Conservation (phyloP, 2,888 invertebrate genomes). For the Eupithecia subumbrata region DNA sequence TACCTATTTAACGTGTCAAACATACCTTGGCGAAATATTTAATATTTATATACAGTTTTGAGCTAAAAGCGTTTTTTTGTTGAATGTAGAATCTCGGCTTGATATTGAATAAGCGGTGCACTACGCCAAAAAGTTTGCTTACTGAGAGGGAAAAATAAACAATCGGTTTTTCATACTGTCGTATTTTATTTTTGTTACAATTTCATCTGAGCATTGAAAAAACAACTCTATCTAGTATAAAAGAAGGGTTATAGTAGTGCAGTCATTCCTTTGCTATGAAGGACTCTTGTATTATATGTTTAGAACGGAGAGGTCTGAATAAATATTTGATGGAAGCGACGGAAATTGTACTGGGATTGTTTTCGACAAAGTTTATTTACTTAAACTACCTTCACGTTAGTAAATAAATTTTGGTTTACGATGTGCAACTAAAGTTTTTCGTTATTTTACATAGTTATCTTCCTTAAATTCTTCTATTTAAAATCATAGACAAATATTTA, state of each 20-base stretch:
- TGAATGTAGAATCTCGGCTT: constrained; percentile 13
- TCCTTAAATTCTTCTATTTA: background rate
- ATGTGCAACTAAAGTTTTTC: background rate
- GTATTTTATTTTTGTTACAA: background rate
- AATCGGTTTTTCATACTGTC: background rate
- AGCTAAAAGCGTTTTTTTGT: constrained; percentile 32
- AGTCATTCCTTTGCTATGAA: constrained; percentile 18
- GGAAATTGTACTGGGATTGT: constrained; percentile 1
- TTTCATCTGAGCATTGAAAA: background rate
- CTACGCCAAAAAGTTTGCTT: constrained; percentile 10
- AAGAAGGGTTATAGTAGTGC: constrained; percentile 26
- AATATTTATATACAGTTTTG: too few species aligned
- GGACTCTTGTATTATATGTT: background rate
- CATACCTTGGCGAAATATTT: too few species aligned
- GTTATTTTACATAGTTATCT: background rate
- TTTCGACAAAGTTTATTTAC: background rate
- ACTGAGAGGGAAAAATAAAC: background rate
- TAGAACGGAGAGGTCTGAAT: background rate
- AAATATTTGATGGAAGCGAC: constrained; percentile 19
- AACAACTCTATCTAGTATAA: constrained; percentile 3
- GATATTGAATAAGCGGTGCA: constrained; percentile 25
- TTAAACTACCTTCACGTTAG: background rate
- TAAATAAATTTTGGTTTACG: background rate
- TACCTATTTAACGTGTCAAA: background rate
- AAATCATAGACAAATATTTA: background rate